Base-by-base conservation (phyloP, 2,113 vertebrate genomes). In the Engystomops pustulosus region DNA sequence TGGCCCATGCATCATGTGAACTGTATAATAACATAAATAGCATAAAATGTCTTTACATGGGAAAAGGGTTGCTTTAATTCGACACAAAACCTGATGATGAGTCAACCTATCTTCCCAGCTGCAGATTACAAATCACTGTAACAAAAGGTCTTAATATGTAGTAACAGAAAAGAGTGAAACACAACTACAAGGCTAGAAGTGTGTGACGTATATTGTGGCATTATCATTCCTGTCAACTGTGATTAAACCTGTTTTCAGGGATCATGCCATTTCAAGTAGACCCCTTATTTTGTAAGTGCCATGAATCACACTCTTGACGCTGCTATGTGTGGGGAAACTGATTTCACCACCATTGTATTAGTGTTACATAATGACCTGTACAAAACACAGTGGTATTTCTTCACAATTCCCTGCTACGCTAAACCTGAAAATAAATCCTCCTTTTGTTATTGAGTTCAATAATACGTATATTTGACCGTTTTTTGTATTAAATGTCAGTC, bases 41-140 rank as follows among this genome's bases (percentile, higher is more conserved):
- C 4, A 41, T 41, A 41, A 5, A 41, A 4, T 41, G n/a, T 41
- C 4, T 41, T 38, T 34, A 34, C 6, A 34, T 53, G 45, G 18
- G 6, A 60, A 51, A 41, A n/a, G 14, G 12, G 55, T 58, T 78
- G n/a, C 75, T 14, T 41, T 74, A 17, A 3, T 78, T 78, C n/a
- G 6, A 25, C 30, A 78, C 36, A 41, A 38, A 27, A 25, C 18
- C 8, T 8, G 20, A 4, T 27, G 78, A 80, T 80, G 78, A 80
- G 27, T 80, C 78, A 80, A 60, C 41, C n/a, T 14, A n/a, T 80
- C 18, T 68, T 80, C 60, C 25, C 60, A 68, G 60, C 78, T 68
- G 41, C 78, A 80, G 49, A 80, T 68, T 49, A 80, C 60, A 68
- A 80, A 67, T 79, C 77, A 80, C 12, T 80, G 60, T 34, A 12